Evolutionary conservation across 2,797 vertebrate species (phyloP), one percentile per base, ranked within the genome.

Genomic region (Heterohyrax brucei): DNA sequence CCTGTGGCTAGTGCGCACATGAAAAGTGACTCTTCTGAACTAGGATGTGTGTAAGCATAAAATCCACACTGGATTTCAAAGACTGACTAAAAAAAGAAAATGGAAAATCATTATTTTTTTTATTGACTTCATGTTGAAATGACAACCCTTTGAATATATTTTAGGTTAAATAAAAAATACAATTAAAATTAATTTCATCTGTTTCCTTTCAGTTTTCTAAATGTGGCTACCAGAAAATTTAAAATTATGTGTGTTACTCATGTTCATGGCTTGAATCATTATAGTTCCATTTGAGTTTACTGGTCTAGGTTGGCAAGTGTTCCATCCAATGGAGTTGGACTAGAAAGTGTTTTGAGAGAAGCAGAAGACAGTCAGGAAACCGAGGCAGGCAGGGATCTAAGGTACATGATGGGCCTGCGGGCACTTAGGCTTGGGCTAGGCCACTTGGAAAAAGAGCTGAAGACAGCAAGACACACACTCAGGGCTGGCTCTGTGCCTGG

Each of bases 111-210:
- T 79, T 18, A 39, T 88, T 66, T 96, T 50, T 79, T 84, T 28
- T 21, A 78, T 39, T 93, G 50, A 30, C 56, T 86, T 21, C 44
- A n/a, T 87, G 16, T 78, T 95, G 28, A 88, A 75, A 68, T 85
- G 39, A 77, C 48, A 87, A 33, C n/a, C 61, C 21, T 73, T 94
- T 61, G 30, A 14, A 79, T 95, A 75, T 68, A 68, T 5, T 53
- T 78, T 87, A 26, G 7, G 4, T 91, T 87, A 87, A 96, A 50
- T 93, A 50, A 93, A 96, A 77, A 82, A 83, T 46, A 89, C 64
- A 22, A 77, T 87, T 93, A 72, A 91, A 95, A 93, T 92, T 89
- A 76, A 87, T 83, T 79, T 93, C 44, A 87, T 19, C 22, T 77
- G 8, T 81, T 66, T 84, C 10, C 81, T 92, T 70, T 62, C 56